Evolutionary conservation across 2,888 invertebrate genomes (phyloP).

Genomic region (Oxystoma pomonae): DNA sequence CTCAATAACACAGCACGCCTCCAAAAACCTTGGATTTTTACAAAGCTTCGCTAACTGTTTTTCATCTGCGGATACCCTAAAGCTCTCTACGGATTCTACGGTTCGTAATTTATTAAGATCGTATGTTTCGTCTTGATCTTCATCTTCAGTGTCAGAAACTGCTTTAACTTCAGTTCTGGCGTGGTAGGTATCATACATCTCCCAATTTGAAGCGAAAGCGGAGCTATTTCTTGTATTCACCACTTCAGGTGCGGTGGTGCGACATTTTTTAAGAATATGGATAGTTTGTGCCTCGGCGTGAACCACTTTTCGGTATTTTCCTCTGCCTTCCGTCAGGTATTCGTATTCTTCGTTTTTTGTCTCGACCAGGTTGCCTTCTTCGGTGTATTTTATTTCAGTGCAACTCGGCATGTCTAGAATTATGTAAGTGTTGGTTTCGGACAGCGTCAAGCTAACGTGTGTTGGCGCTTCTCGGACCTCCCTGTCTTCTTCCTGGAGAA

Average conservation of each 20-base stretch:
- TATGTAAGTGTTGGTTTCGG: slow-evolving; percentile 62
- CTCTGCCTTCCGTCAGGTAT: slow-evolving; percentile 63
- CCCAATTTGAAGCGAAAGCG: slow-evolving; percentile 71
- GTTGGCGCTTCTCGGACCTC: slow-evolving; percentile 46
- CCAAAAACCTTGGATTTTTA: slow-evolving; percentile 50
- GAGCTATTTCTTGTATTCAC: slow-evolving; percentile 46
- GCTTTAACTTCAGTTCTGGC: slow-evolving; percentile 36
- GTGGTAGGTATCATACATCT: slow-evolving; percentile 70
- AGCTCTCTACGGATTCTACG: slow-evolving; percentile 33
- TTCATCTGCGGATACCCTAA: slow-evolving; percentile 37
- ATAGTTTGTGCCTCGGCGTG: slow-evolving; percentile 69
- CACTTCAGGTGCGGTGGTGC: slow-evolving; percentile 53
- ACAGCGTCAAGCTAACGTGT: slow-evolving; percentile 58
- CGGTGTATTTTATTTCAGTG: slow-evolving; percentile 57
- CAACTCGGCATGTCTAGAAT: slow-evolving; percentile 62
- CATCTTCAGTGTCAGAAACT: slow-evolving; percentile 32
- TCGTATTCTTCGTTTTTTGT: slow-evolving; percentile 64
- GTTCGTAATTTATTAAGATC: slow-evolving; percentile 31
- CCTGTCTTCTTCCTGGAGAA: not conserved
- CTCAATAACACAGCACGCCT: slow-evolving; percentile 63
- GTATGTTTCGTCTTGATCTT: slow-evolving; percentile 29
- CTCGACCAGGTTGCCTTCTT: slow-evolving; percentile 53
- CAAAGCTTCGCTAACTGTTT: slow-evolving; percentile 42
- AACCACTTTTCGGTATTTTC: slow-evolving; percentile 61
- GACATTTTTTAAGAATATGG: slow-evolving; percentile 57